These are phyloP conservation scores for Iguana delicatissima DNA, from an alignment of 2,797 vertebrate species.

Conservation along the genomic window DNA sequence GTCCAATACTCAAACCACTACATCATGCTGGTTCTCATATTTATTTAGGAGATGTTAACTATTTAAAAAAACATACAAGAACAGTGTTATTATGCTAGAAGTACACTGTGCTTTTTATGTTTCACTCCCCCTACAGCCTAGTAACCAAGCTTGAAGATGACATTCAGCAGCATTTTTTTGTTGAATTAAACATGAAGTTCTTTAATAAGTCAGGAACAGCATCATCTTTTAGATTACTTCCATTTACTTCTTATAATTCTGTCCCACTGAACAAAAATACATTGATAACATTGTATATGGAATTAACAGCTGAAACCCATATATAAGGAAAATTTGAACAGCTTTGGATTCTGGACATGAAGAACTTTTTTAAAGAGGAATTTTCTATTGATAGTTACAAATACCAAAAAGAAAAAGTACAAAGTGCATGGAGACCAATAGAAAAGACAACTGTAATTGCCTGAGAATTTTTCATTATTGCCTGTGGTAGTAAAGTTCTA, in stretches of 20 bases:
- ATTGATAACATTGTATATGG: not conserved
- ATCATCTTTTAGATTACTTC: not conserved
- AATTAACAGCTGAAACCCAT: not conserved
- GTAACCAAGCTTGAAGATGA: not conserved
- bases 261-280: not conserved
- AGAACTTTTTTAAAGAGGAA: not conserved
- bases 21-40: not conserved
- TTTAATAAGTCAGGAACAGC: not conserved
- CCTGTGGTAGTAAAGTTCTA: not conserved
- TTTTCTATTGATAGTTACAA: not conserved
- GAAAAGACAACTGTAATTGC: not conserved
- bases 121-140: not conserved
- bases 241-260: not conserved
- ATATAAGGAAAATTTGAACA: not conserved
- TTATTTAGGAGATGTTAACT: not conserved
- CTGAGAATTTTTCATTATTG: not conserved
- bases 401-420: not conserved
- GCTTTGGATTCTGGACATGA: not conserved
- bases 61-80: not conserved
- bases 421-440: not conserved
- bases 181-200: not conserved
- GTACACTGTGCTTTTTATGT: constrained; percentile 6
- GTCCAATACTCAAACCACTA: no score
- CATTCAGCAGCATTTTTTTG: not conserved
- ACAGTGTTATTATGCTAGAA: not conserved